Evolutionary conservation across 2,888 invertebrate species (phyloP), one percentile per base, ranked within the genome.

Genomic region (Ophion ellenae): DNA sequence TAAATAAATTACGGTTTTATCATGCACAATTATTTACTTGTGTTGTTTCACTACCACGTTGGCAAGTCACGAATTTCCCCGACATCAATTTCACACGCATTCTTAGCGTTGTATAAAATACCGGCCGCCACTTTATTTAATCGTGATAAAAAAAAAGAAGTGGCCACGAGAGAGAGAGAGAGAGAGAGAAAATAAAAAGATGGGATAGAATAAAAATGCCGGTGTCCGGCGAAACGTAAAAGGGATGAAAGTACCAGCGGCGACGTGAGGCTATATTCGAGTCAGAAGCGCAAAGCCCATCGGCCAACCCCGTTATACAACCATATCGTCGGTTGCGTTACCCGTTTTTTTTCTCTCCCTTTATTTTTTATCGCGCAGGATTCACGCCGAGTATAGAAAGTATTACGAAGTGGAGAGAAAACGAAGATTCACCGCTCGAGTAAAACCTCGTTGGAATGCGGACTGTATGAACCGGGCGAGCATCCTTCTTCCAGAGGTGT

Each of bases 341-440:
- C 64, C 64, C 75, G 64, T 17, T 53, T 53, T 53, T 53, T 14
- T 17, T 17, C 17, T 53, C 17, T 0, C 17, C 11, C 47, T 9
- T 53, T 53, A 11, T 53, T 53, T 47, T 75, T 75, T 75, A 36
- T 10, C 45, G 20, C 17, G 47, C 63, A 57, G 53, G 71, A 40
- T 57, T n/a, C 32, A 47, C 53, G 53, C 17, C 40, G 64, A 28
- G 17, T 17, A 75, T 75, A 47, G 47, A 45, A 63, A 74, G 74
- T 74, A 75, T 47, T 63, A 75, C 75, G 45, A 64, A 64, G 75
- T 64, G 63, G n/a, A 40, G 24, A 64, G 47, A 47, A 75, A 75
- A 75, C 64, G 63, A 75, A 75, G 63, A 75, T 63, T 75, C 75
- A 75, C 64, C 75, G 75, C 63, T 32, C 64, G 64, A 10, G 20